Conservation (phyloP, 2,113 vertebrate genomes). For the Nyctereutes procyonoides region DNA sequence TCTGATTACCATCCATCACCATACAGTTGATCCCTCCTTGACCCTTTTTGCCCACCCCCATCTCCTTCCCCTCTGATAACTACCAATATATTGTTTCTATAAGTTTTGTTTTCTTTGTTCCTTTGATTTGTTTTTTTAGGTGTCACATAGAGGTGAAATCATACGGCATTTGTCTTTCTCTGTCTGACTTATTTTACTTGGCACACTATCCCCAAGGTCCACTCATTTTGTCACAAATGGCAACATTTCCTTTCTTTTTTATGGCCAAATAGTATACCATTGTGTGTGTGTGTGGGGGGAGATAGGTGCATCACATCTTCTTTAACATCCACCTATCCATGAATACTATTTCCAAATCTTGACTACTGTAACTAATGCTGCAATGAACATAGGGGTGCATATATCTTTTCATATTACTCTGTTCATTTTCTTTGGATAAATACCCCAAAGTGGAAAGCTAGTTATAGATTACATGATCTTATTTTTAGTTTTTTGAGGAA, state of each 20-base stretch:
- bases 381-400: background rate
- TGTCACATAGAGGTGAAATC: background rate
- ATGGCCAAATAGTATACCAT: background rate
- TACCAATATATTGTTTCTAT: background rate
- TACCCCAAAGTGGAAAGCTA: background rate
- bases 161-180: background rate
- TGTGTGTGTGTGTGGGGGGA: rapidly evolving
- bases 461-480: background rate
- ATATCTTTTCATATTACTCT: background rate
- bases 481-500: background rate
- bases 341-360: background rate
- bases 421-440: background rate
- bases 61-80: background rate
- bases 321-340: background rate
- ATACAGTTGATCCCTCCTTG: background rate
- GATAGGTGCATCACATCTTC: background rate
- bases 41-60: background rate
- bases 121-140: background rate
- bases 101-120: background rate
- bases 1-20: background rate
- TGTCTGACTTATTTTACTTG: background rate
- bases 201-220: background rate
- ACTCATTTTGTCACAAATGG: background rate
- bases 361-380: background rate
- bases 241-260: background rate